Evolutionary conservation across 2,113 vertebrate genomes (phyloP), one percentile per base, ranked within the genome.

Genomic region (Sinocyclocheilus anshuiensis): DNA sequence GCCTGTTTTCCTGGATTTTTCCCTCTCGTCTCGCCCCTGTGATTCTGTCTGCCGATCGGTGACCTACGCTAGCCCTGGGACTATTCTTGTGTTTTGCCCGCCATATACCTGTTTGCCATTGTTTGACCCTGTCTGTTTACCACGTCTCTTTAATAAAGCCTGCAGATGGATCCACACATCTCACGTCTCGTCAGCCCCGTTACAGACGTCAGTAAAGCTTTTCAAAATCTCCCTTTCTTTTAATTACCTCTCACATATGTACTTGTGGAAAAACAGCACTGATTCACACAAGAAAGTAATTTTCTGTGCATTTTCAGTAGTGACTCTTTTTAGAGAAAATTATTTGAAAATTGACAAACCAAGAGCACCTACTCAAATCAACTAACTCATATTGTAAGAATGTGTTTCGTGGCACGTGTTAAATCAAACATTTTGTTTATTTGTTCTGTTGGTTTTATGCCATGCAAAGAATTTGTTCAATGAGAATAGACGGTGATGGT

Each of bases 371-470:
- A 3, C 24, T 26, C 6, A n/a, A 42, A 42, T 72, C 36, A 42
- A 42, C 36, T 48, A 5, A 48, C 26, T 29, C 11, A 15, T 6
- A 15, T 26, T 45, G 12, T 79, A 22, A 22, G n/a, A 80, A 36
- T 63, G 22, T 26, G 36, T 39, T 81, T 16, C 26, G 22, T 48
- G n/a, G 59, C 36, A 45, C 57, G 26, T 63, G 18, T 18, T 65
- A 36, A 20, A 63, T 45, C 39, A 48, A 67, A 81, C 12, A 67
- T 45, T 67, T 26, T 63, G 20, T 81, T 63, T 67, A 65, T 65
- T 67, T 81, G 78, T 81, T 65, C 6, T 16, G n/a, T 48, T 77
- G 45, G 48, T 77, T 77, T 55, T 26, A 12, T 18, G 24, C 48
- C n/a, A 18, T 65, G 59, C 20, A 82, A 69, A 36, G 5, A 22